phyloP scores from a whole-genome alignment of 2,113 vertebrate species.

The Hemibagrus wyckioides region DNA sequence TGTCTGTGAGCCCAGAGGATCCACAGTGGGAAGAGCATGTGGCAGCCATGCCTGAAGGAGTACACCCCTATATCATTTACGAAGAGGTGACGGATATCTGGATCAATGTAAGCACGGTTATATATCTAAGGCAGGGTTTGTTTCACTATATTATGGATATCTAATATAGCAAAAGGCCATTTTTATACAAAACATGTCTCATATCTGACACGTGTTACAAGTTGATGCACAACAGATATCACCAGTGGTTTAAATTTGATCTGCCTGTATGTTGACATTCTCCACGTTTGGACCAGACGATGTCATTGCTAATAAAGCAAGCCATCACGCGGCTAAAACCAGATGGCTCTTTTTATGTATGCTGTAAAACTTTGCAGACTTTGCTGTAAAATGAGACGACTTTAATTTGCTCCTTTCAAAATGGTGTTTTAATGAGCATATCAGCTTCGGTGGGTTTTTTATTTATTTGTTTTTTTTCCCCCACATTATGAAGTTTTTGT shows the following conservation, averaged over 20 bases:
- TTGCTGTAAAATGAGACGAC: neutral
- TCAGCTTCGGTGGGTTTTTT: neutral
- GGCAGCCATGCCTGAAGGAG: conserved; percentile 77
- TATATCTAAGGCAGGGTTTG: neutral
- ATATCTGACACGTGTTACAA: neutral
- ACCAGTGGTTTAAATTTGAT: neutral
- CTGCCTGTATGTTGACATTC: no score
- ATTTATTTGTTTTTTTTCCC: no score
- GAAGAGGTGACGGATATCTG: conserved; percentile 93
- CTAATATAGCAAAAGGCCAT: neutral
- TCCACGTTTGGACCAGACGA: neutral
- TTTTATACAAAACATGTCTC: neutral
- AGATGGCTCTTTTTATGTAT: neutral
- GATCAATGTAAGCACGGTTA: conserved; percentile 85
- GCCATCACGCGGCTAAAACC: neutral
- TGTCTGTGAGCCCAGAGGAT: conserved; percentile 79
- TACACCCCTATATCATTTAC: conserved; percentile 88
- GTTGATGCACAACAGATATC: neutral
- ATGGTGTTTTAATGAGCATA: neutral
- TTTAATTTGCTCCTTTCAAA: neutral
- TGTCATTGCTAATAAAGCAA: neutral
- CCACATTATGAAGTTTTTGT: neutral
- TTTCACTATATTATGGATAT: neutral
- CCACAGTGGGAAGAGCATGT: conserved; percentile 80
- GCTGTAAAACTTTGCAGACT: neutral